Evolutionary conservation across 2,888 invertebrate species (phyloP).

Genomic region (Trachelus tabidus): DNA sequence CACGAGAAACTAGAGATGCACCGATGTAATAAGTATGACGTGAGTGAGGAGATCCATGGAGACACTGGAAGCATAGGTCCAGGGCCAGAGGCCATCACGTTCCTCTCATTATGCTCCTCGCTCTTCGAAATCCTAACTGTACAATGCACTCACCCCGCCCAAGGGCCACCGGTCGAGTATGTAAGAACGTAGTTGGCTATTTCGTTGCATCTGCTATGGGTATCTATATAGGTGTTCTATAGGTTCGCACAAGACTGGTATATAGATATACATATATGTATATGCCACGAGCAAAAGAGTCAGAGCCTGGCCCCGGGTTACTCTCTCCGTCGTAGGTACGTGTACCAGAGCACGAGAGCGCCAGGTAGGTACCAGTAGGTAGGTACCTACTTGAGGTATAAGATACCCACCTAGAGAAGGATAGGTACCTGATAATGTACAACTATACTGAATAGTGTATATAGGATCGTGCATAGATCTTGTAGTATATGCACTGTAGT

Average conservation of each 20-base stretch:
- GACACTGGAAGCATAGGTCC: conserved; percentile 20
- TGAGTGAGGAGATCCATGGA: background rate
- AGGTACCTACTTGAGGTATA: background rate
- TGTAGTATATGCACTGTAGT: background rate
- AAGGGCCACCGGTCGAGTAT: conserved; percentile 35
- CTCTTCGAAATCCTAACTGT: conserved; percentile 57
- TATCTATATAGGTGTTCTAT: background rate
- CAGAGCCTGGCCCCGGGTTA: background rate
- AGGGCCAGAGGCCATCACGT: conserved; percentile 58
- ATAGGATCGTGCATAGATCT: background rate
- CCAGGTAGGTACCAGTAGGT: background rate
- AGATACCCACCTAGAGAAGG: background rate
- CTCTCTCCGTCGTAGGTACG: background rate
- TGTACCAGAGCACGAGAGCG: background rate
- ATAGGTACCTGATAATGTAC: background rate
- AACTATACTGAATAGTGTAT: background rate
- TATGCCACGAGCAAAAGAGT: background rate
- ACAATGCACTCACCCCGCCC: conserved; percentile 57
- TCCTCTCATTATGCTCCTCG: conserved; percentile 55
- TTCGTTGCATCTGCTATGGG: conserved; percentile 24
- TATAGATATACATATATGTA: background rate
- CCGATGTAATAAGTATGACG: background rate
- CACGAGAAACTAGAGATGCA: background rate
- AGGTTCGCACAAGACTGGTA: background rate
- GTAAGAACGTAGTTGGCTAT: conserved; percentile 24